Conservation (phyloP, 2,888 invertebrate species). For the Ganaspis brasiliensis region DNA sequence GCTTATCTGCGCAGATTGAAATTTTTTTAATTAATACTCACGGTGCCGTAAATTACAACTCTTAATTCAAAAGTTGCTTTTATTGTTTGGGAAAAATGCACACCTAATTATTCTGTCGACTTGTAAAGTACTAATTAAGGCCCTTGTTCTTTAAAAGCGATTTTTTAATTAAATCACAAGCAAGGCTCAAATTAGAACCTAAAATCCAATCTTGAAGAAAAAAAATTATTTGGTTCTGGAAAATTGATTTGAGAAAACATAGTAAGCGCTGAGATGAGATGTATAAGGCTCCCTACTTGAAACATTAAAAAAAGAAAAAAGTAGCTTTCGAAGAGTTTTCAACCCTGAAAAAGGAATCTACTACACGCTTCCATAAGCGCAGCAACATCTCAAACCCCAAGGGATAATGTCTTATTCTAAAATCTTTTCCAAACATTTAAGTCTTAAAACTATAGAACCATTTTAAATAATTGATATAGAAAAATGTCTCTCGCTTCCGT, state of each 20-base stretch:
- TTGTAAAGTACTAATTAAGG: too few relatives aligned
- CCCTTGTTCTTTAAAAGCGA: too few relatives aligned
- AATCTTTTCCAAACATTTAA: constrained; percentile 24
- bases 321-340: not conserved
- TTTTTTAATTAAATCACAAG: too few relatives aligned
- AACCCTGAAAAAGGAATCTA: not conserved
- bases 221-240: too few relatives aligned
- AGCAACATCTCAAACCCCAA: not conserved
- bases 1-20: not conserved
- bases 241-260: too few relatives aligned
- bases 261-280: not conserved
- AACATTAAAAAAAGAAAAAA: not conserved
- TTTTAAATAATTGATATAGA: not conserved
- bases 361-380: constrained; percentile 1
- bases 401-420: constrained; percentile 18
- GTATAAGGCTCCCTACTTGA: not conserved
- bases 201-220: too few relatives aligned
- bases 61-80: too few relatives aligned
- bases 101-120: too few relatives aligned
- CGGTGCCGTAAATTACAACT: not conserved
- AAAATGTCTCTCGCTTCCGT: not conserved
- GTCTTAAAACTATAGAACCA: constrained; percentile 3
- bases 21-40: not conserved
- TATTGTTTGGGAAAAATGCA: too few relatives aligned
- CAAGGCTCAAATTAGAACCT: too few relatives aligned